These are phyloP conservation scores for Hassar affinis DNA, from an alignment of 2,113 vertebrate species.

Conservation along the genomic window DNA sequence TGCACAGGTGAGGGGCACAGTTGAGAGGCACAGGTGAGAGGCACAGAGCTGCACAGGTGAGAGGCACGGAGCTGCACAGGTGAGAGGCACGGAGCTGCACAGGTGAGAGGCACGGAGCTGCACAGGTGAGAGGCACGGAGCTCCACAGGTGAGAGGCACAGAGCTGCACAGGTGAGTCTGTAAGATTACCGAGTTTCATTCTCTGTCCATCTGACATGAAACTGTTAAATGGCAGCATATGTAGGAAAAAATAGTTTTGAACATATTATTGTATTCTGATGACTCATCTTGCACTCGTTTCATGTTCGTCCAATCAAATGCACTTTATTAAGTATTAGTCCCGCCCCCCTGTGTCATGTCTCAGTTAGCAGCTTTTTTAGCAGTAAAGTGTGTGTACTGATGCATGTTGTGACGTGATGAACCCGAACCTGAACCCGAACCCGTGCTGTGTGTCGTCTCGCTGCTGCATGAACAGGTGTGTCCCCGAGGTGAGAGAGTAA, in stretches of 20 bases:
- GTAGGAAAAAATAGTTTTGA: not conserved
- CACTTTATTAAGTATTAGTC: not conserved
- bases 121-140: no score
- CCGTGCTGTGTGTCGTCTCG: not conserved
- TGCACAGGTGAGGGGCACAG: no score
- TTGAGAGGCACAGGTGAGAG: not conserved
- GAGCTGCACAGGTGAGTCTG: not conserved
- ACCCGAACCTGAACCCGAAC: no score
- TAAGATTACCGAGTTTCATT: not conserved
- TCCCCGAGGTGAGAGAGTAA: slow-evolving; percentile 86
- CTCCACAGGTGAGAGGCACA: not conserved
- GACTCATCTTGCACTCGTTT: not conserved
- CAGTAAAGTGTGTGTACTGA: not conserved
- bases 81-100: not conserved
- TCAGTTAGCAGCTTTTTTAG: not conserved
- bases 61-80: no score
- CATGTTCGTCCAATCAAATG: not conserved
- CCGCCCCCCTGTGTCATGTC: not conserved
- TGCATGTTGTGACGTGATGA: no score
- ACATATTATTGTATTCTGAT: no score
- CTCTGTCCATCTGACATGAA: not conserved
- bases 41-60: not conserved
- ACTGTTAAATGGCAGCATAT: not conserved
- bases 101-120: not conserved
- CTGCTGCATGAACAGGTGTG: slow-evolving; percentile 77